Evolutionary conservation across 2,113 vertebrate genomes (phyloP), one percentile per base, ranked within the genome.

Genomic region (Serinus canaria): DNA sequence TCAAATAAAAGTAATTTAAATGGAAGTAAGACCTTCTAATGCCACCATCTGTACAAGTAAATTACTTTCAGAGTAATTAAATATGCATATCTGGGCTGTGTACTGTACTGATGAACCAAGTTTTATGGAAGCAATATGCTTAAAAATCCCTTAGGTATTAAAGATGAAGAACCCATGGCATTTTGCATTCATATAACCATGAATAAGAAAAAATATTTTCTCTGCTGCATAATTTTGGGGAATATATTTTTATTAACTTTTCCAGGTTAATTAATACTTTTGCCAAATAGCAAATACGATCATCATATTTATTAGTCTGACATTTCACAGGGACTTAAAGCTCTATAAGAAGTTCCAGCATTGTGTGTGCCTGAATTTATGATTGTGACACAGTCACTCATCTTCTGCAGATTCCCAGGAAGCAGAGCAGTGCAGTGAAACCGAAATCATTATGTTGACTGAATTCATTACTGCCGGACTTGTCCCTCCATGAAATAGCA

Each of bases 11-110:
- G 95, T 97, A 96, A 98, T 98, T 98, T 98, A 97, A 97, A 97
- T 97, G 95, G 91, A 97, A 98, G 96, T 98, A 98, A 98, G 96
- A 96, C 97, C 95, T 95, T 96, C 96, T 97, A 97, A 98, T 98
- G 97, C 97, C 96, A 95, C 98, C 97, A 98, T 98, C 97, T 97
- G 97, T 98, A 98, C 92, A 59, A 97, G 96, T 95, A 97, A 98
- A 98, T 98, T 97, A 97, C 97, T 97, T 97, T 97, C 92, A 93
- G 90, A 96, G 95, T 97, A 98, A 98, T 98, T 98, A 98, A 98
- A 97, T 98, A 98, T 98, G 98, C 98, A 98, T 97, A 98, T 98
- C 98, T 98, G 96, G 94, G 96, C 96, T 97, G 94, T 72, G 81
- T 97, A 97, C 97, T 98, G 93, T 98, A 97, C 97, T 97, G 98